Evolutionary conservation across 2,888 invertebrate genomes (phyloP).

Genomic region (Noctuana brunneofusca): DNA sequence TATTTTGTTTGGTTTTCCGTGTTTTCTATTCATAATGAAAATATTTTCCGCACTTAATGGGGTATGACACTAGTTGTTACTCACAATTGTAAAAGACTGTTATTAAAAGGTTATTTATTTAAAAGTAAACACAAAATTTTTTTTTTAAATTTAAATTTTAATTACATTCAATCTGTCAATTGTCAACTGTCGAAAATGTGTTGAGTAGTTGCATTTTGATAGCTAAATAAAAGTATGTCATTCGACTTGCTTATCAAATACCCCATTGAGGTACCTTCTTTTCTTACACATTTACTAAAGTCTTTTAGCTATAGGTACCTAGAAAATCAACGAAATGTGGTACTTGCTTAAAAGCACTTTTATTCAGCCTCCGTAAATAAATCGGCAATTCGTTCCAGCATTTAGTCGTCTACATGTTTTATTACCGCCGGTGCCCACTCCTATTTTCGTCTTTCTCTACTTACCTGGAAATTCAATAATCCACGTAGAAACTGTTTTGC

Average conservation of each 20-base stretch:
- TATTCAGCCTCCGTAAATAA: conserved; percentile 24
- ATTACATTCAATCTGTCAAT: too few relatives aligned
- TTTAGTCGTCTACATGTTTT: conserved; percentile 31
- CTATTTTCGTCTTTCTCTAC: conserved; percentile 27
- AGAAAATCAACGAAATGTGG: background rate
- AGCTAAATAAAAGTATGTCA: too few relatives aligned
- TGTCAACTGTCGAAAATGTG: too few relatives aligned
- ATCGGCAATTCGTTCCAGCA: conserved; percentile 30
- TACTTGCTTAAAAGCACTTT: conserved; percentile 5
- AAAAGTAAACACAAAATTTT: too few relatives aligned
- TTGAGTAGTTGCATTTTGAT: too few relatives aligned
- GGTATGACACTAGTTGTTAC: too few relatives aligned
- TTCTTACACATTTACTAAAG: background rate
- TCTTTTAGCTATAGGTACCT: background rate
- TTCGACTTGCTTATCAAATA: too few relatives aligned
- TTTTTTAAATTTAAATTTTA: too few relatives aligned
- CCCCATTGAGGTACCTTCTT: too few relatives aligned
- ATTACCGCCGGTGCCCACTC: conserved; percentile 25
- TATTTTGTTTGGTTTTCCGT: background rate
- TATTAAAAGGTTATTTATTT: too few relatives aligned
- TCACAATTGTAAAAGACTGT: too few relatives aligned
- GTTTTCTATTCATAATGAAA: background rate
- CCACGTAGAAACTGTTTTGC: conserved; percentile 31
- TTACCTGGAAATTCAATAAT: conserved; percentile 35
- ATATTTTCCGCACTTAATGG: background rate